Evolutionary conservation across 2,797 vertebrate species (phyloP), one percentile per base, ranked within the genome.

Genomic region (Tinamus major): DNA sequence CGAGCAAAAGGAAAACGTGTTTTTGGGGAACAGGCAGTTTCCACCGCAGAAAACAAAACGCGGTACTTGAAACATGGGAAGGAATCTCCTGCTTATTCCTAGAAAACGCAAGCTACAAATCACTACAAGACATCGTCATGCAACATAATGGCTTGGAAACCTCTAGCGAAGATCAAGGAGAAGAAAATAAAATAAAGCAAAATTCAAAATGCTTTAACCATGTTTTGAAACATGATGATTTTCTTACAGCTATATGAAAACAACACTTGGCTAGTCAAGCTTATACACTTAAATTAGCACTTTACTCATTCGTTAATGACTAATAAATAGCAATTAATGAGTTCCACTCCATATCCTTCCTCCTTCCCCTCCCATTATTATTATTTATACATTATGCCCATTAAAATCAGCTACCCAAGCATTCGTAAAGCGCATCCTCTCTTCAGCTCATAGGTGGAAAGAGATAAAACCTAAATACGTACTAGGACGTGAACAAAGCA

Each of bases 271-370:
- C 35, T 87, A 92, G 87, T 77, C 82, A 90, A 90, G 91, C 89
- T 95, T 44, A 53, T 61, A 71, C 51, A 46, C 70, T 62, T 79
- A 70, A 95, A 11, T 84, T 95, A 87, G 37, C 46, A 92, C 29
- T 92, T 91, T 49, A 7, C 86, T 91, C 72, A 67, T 13, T 84
- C 21, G 23, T 76, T 91, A 93, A 93, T 81, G 48, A 93, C 70
- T 88, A 92, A 91, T 91, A 92, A 89, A 77, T 76, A 94, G 68
- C 63, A 94, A 95, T 91, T 93, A 93, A 94, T 83, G 80, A 90
- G 87, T 91, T 96, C 74, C 39, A 87, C 74, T 92, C 85, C 37
- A 81, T 17, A 7, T 35, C 84, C 64, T 90, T 91, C 70, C 37
- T 23, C 53, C 69, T 90, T 75, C 58, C 29, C 10, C 41, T 62